phyloP scores from a whole-genome alignment of 2,888 invertebrate species.

The Buathra laborator region DNA sequence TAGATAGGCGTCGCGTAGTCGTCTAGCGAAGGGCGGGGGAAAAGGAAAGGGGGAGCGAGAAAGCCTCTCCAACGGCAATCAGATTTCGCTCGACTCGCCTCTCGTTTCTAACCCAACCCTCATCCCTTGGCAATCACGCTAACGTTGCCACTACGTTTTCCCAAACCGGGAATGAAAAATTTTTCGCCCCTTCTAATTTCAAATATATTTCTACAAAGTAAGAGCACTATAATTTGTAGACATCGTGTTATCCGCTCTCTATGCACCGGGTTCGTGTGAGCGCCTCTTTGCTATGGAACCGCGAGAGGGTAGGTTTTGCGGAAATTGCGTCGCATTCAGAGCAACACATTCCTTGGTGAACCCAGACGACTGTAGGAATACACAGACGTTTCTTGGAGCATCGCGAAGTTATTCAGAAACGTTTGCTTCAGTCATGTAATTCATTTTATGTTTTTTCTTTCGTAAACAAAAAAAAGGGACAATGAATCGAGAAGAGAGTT shows the following conservation, averaged over 20 bases:
- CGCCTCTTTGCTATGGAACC: background rate
- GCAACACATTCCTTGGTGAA: background rate
- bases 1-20: constrained; percentile 17
- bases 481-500: no score
- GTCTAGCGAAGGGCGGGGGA: background rate
- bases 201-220: background rate
- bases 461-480: background rate
- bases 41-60: constrained; percentile 2
- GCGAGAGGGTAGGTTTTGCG: background rate
- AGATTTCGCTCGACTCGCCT: constrained; percentile 55
- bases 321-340: background rate
- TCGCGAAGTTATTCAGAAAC: background rate
- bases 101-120: constrained; percentile 7
- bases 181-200: background rate
- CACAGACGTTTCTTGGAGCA: background rate
- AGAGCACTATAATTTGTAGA: background rate
- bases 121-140: constrained; percentile 26
- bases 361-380: background rate
- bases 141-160: constrained; percentile 9
- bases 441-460: background rate
- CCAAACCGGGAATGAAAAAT: constrained; percentile 31
- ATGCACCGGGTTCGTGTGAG: no score
- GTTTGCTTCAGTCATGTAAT: background rate
- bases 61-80: constrained; percentile 54
- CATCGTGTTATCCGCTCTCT: background rate